Conservation (phyloP, 2,113 vertebrate genomes). For the Python bivittatus region DNA sequence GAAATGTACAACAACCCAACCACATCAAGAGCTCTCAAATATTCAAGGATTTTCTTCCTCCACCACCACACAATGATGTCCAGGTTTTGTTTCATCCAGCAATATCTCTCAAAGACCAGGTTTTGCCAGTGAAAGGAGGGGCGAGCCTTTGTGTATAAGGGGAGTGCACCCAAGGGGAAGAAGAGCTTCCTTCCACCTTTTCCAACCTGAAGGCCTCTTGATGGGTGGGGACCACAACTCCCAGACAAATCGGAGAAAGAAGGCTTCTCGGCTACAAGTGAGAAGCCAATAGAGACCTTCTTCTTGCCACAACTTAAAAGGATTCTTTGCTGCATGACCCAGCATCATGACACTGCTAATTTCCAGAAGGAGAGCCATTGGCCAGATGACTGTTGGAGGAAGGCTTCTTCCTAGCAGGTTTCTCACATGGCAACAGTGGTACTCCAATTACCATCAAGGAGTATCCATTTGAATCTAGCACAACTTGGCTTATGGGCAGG, state of each 20-base stretch:
- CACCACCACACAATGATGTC: neutral
- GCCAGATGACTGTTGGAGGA: neutral
- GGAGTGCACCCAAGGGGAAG: neutral
- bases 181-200: neutral
- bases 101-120: neutral
- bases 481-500: neutral
- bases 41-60: slow-evolving; percentile 3
- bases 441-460: neutral
- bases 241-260: neutral
- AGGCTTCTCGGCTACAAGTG: neutral
- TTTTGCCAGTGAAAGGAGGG: neutral
- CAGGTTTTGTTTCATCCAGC: neutral
- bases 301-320: neutral
- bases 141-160: neutral
- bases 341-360: neutral
- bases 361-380: neutral
- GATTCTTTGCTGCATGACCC: neutral
- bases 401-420: no score
- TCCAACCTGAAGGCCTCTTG: neutral
- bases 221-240: neutral
- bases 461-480: neutral
- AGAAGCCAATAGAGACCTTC: neutral
- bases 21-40: slow-evolving; percentile 15
- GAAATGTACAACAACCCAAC: neutral
- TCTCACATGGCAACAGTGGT: neutral